phyloP scores from a whole-genome alignment of 2,113 vertebrate genomes.

The Larimichthys crocea region DNA sequence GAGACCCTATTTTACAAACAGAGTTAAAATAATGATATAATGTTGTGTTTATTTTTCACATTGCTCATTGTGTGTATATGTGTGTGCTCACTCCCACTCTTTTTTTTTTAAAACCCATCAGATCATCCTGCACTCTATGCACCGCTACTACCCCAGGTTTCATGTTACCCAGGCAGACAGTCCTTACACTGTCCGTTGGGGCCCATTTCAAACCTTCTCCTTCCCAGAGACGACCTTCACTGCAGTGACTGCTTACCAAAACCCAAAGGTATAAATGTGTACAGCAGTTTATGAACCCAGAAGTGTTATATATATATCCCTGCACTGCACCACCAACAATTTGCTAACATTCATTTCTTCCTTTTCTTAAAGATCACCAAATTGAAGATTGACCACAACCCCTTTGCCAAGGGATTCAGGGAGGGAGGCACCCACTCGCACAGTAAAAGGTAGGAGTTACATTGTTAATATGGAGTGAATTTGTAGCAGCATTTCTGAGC shows the following conservation, averaged over 20 bases:
- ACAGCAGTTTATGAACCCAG: not conserved
- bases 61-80: not conserved
- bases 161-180: slow-evolving; percentile 90
- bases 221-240: slow-evolving; percentile 91
- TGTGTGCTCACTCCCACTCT: not conserved
- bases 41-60: not conserved
- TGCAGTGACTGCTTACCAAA: slow-evolving; percentile 92
- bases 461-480: not conserved
- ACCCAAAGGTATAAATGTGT: slow-evolving; percentile 83
- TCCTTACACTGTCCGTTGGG: slow-evolving; percentile 87
- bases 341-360: not conserved
- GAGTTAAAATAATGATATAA: rapidly evolving
- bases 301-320: too few species aligned
- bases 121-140: slow-evolving; percentile 89
- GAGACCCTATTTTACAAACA: slow-evolving; percentile 22
- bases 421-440: slow-evolving; percentile 85
- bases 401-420: slow-evolving; percentile 90
- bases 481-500: not conserved
- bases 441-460: slow-evolving; percentile 79
- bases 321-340: not conserved
- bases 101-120: slow-evolving; percentile 32
- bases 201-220: slow-evolving; percentile 87
- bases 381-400: slow-evolving; percentile 93
- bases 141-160: slow-evolving; percentile 88
- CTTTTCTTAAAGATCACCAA: slow-evolving; percentile 86